phyloP scores from a whole-genome alignment of 2,888 invertebrate genomes.

The Lasius fuliginosus region DNA sequence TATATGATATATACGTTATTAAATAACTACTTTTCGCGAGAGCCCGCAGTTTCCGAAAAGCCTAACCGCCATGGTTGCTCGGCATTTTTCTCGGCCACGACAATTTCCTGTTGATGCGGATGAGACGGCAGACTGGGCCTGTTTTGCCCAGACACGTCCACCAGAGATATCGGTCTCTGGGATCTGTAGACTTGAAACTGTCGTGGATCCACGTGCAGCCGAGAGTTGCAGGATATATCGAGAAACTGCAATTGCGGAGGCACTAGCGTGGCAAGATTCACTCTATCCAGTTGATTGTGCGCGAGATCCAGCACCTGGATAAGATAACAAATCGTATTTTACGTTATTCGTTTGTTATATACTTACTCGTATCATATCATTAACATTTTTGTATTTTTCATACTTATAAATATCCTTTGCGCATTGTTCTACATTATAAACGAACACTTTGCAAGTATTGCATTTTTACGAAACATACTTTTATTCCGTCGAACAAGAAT shows the following conservation, averaged over 20 bases:
- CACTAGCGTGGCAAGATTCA: constrained; percentile 92
- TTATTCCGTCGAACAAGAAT: not conserved
- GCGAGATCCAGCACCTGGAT: constrained; percentile 91
- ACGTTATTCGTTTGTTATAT: not conserved
- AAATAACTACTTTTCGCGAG: constrained; percentile 87
- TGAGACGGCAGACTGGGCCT: constrained; percentile 89
- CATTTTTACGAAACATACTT: not conserved
- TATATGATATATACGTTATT: not conserved
- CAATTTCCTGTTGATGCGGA: constrained; percentile 83
- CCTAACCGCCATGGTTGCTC: constrained; percentile 93
- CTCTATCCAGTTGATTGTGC: constrained; percentile 93
- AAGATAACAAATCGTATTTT: constrained; percentile 17
- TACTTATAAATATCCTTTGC: not conserved
- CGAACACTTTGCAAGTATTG: not conserved
- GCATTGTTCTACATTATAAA: not conserved
- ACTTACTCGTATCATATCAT: not conserved
- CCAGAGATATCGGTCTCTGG: constrained; percentile 93
- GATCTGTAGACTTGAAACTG: constrained; percentile 93
- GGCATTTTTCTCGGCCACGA: constrained; percentile 86
- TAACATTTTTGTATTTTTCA: not conserved
- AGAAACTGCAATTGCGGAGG: constrained; percentile 94
- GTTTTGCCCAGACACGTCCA: constrained; percentile 94
- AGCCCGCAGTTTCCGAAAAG: constrained; percentile 94
- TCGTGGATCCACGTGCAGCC: constrained; percentile 93
- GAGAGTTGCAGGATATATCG: constrained; percentile 94